Base-by-base conservation (phyloP, 2,888 invertebrate genomes). In the Allygus modestus region DNA sequence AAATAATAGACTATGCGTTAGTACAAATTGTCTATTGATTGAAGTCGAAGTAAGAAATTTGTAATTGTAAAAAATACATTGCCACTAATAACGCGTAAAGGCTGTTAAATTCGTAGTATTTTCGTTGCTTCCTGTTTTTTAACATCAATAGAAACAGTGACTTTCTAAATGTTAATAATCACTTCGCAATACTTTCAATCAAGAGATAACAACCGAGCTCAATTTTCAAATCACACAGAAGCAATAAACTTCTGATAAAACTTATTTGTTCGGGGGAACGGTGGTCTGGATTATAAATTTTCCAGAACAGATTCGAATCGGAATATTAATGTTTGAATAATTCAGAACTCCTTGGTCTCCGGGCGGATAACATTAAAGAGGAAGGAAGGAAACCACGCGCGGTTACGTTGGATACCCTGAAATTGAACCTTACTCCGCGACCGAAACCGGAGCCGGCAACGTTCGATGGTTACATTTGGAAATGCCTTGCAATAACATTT, bases 321-420 rank as follows among this genome's bases (percentile, higher is more conserved):
- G 71, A 71, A 71, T 71, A 71, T 71, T 71, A 71, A 71, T 71
- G 71, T 71, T 71, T 71, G 71, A 71, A 71, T 71, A 71, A 71
- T 71, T 71, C 71, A 71, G 65, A 17, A 65, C 65, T 65, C 65
- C 65, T 65, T 65, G 65, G 65, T 65, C 31, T 20, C 0, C 2
- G 26, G 31, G 15, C 65, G 65, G 65, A 31, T 65, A 31, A 65
- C 65, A 65, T 31, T 31, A 65, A 65, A 65, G 54, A 54, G 65
- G 65, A 65, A 65, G 65, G 65, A 65, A 65, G 65, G 12, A 51
- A 23, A 58, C 58, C 58, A 2, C 7, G 65, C 5, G 28, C 28
- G 65, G 65, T 65, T 65, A 31, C 15, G 17, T 58, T 28, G 65
- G 65, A 17, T 23, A 31, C 12, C 65, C 65, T 54, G 31, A 31